Evolutionary conservation across 2,113 vertebrate genomes (phyloP).

Genomic region (Clarias magur): DNA sequence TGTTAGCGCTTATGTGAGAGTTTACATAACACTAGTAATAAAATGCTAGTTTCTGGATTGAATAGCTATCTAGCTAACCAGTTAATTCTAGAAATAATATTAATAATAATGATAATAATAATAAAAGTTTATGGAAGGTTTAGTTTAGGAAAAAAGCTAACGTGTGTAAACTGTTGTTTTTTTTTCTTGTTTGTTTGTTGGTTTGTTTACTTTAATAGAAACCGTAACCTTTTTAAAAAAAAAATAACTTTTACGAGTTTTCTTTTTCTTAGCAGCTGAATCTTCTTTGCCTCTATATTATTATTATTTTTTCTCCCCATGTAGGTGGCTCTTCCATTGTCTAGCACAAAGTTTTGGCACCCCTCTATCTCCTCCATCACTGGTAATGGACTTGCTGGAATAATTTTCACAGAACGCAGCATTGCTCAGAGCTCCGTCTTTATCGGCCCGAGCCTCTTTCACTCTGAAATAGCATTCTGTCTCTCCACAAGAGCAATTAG

Average conservation of each 20-base stretch:
- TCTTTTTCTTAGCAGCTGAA: not conserved
- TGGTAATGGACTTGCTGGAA: not conserved
- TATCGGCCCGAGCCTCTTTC: not conserved
- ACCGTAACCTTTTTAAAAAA: not conserved
- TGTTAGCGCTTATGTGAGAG: too few species aligned
- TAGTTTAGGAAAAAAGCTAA: not conserved
- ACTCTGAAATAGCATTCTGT: not conserved
- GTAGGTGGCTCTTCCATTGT: not conserved
- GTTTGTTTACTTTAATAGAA: not conserved
- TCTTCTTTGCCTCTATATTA: not conserved
- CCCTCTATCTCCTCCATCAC: not conserved
- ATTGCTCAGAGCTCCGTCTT: not conserved
- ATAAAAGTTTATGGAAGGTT: not conserved
- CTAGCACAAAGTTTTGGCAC: not conserved
- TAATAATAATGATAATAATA: not conserved
- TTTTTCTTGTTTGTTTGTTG: too few species aligned
- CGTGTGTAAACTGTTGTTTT: not conserved
- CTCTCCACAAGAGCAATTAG: conserved; percentile 7
- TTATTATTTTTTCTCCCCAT: not conserved
- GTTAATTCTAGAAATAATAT: not conserved
- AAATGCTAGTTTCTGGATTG: not conserved
- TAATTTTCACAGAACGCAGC: not conserved
- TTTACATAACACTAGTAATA: not conserved
- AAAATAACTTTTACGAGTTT: too few species aligned
- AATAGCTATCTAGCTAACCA: not conserved